Evolutionary conservation across 2,797 vertebrate species (phyloP).

Genomic region (Anableps anableps): DNA sequence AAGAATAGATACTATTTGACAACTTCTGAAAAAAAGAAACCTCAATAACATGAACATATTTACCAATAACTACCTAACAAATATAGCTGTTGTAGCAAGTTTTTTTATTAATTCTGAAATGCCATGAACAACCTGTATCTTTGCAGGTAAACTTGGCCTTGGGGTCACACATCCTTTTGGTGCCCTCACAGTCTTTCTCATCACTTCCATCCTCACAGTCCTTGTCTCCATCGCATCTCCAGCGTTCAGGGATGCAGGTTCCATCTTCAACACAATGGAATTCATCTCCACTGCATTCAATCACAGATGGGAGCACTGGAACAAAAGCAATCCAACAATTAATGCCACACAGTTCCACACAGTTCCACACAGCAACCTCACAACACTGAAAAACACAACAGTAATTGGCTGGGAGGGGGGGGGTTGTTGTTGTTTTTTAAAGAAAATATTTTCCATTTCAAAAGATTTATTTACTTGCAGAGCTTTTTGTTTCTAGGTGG

Average conservation of each 20-base stretch:
- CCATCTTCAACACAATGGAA: slow-evolving; percentile 93
- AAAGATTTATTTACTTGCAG: not conserved
- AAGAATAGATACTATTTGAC: not conserved
- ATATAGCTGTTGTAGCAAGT: not conserved
- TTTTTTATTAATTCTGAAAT: not conserved
- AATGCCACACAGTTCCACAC: slow-evolving; percentile 23
- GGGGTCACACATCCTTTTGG: slow-evolving; percentile 88
- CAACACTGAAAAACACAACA: not conserved
- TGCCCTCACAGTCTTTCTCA: slow-evolving; percentile 91
- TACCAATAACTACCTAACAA: not conserved
- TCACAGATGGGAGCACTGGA: slow-evolving; percentile 85
- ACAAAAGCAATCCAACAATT: slow-evolving; percentile 33
- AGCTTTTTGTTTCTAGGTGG: not conserved
- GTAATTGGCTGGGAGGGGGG: not conserved
- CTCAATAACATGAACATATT: not conserved
- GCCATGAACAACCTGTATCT: slow-evolving; percentile 85
- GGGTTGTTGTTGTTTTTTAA: not conserved
- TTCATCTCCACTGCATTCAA: slow-evolving; percentile 89
- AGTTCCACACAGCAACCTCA: slow-evolving; percentile 10
- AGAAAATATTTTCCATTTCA: not conserved
- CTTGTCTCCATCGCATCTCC: slow-evolving; percentile 96
- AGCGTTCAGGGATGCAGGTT: slow-evolving; percentile 92
- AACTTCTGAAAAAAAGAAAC: not conserved
- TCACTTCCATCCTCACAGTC: slow-evolving; percentile 97
- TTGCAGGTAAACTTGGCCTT: slow-evolving; percentile 96